Percentiles rank a stretch among this genome's conserved stretches.
phyloP scores from a whole-genome alignment of 2,113 vertebrate genomes.

The Caretta caretta region DNA sequence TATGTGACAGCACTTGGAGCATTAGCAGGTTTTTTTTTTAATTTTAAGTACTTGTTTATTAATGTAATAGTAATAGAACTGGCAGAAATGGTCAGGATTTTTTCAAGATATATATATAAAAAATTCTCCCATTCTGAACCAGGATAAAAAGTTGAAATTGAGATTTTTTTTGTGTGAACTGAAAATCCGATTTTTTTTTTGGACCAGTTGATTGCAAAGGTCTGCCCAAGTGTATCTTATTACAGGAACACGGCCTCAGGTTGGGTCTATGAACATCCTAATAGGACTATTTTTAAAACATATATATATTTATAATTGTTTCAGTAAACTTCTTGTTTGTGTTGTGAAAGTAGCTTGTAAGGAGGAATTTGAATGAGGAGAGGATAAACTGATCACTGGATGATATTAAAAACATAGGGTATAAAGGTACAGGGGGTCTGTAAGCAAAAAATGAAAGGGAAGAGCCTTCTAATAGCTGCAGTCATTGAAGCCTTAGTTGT shows the following conservation, averaged over 20 bases:
- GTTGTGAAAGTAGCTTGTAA: neutral
- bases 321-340: neutral
- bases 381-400: neutral
- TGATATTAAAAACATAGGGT: neutral
- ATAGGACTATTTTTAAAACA: neutral
- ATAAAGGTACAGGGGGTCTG: neutral
- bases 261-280: neutral
- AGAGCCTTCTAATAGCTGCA: constrained; percentile 25
- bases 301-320: neutral
- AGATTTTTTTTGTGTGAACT: too few species aligned
- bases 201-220: too few species aligned
- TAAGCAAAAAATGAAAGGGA: neutral
- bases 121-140: too few species aligned
- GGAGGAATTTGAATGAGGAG: neutral
- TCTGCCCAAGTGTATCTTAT: neutral
- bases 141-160: too few species aligned
- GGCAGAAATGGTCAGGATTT: too few species aligned
- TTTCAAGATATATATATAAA: too few species aligned
- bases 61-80: neutral
- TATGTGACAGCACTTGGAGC: accelerated
- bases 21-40: neutral
- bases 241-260: neutral
- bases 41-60: neutral
- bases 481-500: neutral
- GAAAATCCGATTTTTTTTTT: too few species aligned